Base-by-base conservation (phyloP, 2,797 vertebrate species). In the Halcyon badia region DNA sequence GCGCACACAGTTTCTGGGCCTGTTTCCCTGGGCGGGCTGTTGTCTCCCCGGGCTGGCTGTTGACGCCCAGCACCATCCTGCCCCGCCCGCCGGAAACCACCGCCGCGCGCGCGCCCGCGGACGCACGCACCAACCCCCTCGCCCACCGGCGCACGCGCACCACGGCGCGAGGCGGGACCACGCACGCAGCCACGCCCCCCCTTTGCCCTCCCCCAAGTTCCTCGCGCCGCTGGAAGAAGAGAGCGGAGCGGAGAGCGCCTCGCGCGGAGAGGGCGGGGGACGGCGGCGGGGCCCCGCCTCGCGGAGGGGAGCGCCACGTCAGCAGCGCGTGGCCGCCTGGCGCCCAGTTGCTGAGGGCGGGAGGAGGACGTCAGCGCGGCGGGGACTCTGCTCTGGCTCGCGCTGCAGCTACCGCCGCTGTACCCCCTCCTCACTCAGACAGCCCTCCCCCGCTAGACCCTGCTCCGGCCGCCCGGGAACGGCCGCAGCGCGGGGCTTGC, bases 31-130 rank as follows among this genome's bases (percentile, higher is more conserved):
- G n/a, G n/a, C n/a, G n/a, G n/a, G n/a, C n/a, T n/a, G n/a, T n/a
- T n/a, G n/a, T n/a, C n/a, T n/a, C n/a, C n/a, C n/a, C n/a, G n/a
- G n/a, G n/a, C n/a, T n/a, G n/a, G n/a, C n/a, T n/a, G n/a, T n/a
- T n/a, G n/a, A n/a, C n/a, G n/a, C n/a, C n/a, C 85, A 98, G 88
- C 86, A 98, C 98, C 98, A 98, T 98, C 35, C 65, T 68, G 44
- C 65, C 7, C 10, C 31, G 11, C 18, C 26, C 26, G 22, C 65
- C 65, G 42, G 65, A 68, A 68, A 17, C n/a, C 10, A 22, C 31
- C n/a, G 22, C 42, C 42, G 22, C 30, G 31, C 30, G 21, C 30
- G 21, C 30, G 31, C 30, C 14, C 30, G 21, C 41, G 30, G 22
- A 24, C 57, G 22, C 14, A 35, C 57, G 33, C 33, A 37, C 33